Conservation (phyloP, 2,113 vertebrate genomes). For the Malurus cyaneus region DNA sequence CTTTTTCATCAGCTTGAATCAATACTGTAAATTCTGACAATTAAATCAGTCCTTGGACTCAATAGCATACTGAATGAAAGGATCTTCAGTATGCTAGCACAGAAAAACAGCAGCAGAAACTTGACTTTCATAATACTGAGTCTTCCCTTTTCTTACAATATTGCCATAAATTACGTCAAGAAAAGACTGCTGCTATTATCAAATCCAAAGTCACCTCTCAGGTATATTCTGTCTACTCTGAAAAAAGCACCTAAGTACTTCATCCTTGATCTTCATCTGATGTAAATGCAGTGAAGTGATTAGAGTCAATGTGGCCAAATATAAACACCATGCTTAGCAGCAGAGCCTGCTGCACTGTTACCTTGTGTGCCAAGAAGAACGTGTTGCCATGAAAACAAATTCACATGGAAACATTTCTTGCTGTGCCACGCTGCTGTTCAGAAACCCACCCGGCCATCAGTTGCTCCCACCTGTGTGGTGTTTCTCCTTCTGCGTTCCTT, state of each 20-base stretch:
- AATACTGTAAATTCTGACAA: constrained; percentile 33
- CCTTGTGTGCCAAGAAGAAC: neutral
- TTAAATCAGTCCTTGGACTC: neutral
- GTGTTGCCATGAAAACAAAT: neutral
- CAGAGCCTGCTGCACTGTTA: constrained; percentile 3
- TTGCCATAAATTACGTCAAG: neutral
- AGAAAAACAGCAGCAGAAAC: neutral
- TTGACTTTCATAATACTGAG: neutral
- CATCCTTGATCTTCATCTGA: neutral
- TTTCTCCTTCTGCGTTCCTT: neutral
- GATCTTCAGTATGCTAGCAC: neutral
- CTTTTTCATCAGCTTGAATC: constrained; percentile 4
- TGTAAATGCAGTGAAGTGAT: neutral
- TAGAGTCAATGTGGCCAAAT: neutral
- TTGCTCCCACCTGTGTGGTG: neutral
- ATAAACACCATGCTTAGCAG: neutral
- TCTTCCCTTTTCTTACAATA: neutral
- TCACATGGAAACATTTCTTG: neutral
- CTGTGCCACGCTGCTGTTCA: neutral
- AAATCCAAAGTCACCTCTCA: neutral
- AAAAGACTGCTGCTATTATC: neutral
- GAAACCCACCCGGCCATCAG: neutral
- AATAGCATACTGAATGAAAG: neutral
- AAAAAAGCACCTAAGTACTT: neutral
- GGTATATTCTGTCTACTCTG: neutral